phyloP scores from a whole-genome alignment of 2,888 invertebrate species.

The Andrena bicolor region DNA sequence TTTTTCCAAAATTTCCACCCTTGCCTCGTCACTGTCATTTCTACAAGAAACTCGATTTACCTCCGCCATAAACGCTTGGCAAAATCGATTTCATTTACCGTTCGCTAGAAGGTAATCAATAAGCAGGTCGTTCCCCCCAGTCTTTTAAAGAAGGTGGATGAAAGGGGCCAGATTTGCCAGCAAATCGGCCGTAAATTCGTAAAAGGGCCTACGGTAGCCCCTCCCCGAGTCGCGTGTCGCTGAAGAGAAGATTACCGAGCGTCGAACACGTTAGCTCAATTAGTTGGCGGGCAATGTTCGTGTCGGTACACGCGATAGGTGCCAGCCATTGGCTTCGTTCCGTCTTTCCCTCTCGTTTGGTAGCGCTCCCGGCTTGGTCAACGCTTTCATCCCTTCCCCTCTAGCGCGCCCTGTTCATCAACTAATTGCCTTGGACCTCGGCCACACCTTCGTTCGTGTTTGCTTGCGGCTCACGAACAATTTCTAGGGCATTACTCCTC shows the following conservation, averaged over 20 bases:
- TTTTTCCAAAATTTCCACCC: background rate
- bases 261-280: conserved; percentile 53
- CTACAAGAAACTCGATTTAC: background rate
- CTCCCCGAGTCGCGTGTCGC: conserved; percentile 54
- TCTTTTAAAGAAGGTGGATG: conserved; percentile 12
- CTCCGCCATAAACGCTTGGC: background rate
- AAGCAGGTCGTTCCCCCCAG: conserved; percentile 7
- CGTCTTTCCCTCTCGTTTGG: conserved; percentile 42
- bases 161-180: conserved; percentile 4
- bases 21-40: background rate
- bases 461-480: conserved; percentile 33
- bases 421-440: conserved; percentile 76
- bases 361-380: conserved; percentile 26
- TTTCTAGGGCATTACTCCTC: conserved; percentile 32
- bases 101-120: background rate
- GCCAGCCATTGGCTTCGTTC: conserved; percentile 55
- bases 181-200: conserved; percentile 31
- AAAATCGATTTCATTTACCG: conserved; percentile 21
- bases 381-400: conserved; percentile 61
- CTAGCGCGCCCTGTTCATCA: conserved; percentile 79
- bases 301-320: conserved; percentile 5
- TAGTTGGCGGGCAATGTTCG: conserved; percentile 52
- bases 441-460: conserved; percentile 66
- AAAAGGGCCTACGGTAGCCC: conserved; percentile 15
- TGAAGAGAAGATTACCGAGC: conserved; percentile 55